Base-by-base conservation (phyloP, 2,888 invertebrate species). In the Artemia sinica region DNA sequence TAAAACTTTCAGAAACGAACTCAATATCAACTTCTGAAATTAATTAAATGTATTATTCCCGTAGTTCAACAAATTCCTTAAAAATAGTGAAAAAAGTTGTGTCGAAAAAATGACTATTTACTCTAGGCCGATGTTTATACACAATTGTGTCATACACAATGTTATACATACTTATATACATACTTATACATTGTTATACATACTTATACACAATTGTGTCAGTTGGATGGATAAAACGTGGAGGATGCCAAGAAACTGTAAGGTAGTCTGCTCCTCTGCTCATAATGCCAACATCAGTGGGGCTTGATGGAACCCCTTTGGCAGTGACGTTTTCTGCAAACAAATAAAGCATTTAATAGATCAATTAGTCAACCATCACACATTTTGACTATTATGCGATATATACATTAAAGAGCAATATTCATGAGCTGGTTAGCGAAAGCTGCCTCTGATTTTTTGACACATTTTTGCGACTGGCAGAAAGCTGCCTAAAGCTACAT, bases 241-340 rank as follows among this genome's bases (percentile, higher is more conserved):
- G 90, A 6, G 89, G 89, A 75, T 89, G 88, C 91, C 91, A 91
- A 12, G 85, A 82, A 69, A 91, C 82, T 0, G 87, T 85, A 67
- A 90, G 84, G 84, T 86, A 89, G 7, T 88, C 88, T 66, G 89
- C 89, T 67, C 88, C 88, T 76, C 88, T 89, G 9, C 85, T 84
- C 0, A 87, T 84, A 49, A 90, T 86, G 0, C 87, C 83, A 66
- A 91, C 78, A 0, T 88, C 85, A 77, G 89, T 89, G 0, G 90
- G 90, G 0, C 89, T 87, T 0, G 89, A 89, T 8, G 88, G 85
- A 5, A 88, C 86, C 0, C 86, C 88, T 58, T 81, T 78, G 18
- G 85, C 81, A 71, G 76, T 75, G 2, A 75, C 77, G 49, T 65
- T 49, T 48, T 69, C 49, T 48, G 50, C 66, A 71, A 58, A 13